These are phyloP conservation scores for Hyposoter didymator DNA, from an alignment of 2,888 invertebrate genomes.

Conservation along the genomic window DNA sequence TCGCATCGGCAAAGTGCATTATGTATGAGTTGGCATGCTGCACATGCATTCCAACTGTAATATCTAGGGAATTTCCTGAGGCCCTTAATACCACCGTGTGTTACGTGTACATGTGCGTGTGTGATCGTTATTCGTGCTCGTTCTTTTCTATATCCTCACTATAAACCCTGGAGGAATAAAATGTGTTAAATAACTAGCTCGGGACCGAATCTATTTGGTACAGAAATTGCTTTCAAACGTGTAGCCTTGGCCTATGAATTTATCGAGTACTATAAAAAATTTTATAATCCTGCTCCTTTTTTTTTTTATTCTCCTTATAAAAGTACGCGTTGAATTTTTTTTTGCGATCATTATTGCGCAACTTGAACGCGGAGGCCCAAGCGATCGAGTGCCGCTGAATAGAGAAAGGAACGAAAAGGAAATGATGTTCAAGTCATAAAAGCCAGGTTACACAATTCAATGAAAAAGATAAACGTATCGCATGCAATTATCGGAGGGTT, in stretches of 20 bases:
- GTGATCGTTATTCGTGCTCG: not conserved
- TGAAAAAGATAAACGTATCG: not conserved
- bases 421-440: not conserved
- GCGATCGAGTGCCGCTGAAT: not conserved
- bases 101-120: not conserved
- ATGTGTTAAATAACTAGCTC: constrained; percentile 33
- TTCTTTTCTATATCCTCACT: constrained; percentile 37
- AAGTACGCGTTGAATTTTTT: not conserved
- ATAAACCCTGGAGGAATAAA: constrained; percentile 21
- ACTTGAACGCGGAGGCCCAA: not conserved
- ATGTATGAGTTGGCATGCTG: constrained; percentile 45
- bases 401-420: not conserved
- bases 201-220: not conserved
- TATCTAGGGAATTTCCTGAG: constrained; percentile 46
- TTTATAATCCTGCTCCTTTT: not conserved
- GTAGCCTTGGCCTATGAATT: not conserved
- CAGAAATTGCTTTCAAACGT: not conserved
- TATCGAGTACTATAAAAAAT: not conserved
- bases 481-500: not conserved
- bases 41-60: constrained; percentile 37
- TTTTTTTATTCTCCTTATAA: not conserved
- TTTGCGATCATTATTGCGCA: not conserved
- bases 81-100: constrained; percentile 7
- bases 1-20: constrained; percentile 65
- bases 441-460: not conserved